Conservation (phyloP, 1,140 invertebrate genomes). For the Drosophila bipectinata region DNA sequence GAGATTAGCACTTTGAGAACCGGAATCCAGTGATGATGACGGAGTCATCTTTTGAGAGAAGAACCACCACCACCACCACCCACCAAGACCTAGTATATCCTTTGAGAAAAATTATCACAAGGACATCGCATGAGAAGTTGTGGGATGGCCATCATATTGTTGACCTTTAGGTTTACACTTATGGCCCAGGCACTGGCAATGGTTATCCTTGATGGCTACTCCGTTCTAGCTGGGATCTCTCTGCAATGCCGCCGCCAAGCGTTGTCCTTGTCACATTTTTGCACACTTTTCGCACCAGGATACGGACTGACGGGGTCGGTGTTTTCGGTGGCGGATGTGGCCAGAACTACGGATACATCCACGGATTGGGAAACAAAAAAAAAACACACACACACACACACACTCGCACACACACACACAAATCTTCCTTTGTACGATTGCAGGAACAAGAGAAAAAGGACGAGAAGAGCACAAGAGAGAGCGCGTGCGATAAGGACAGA, state of each 20-base stretch:
- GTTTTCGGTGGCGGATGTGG: not conserved
- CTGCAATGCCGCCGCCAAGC: not conserved
- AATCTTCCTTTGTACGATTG: not conserved
- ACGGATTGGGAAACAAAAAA: slow-evolving; percentile 62
- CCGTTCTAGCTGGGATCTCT: not conserved
- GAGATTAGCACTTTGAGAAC: not conserved
- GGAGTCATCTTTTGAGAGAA: no score
- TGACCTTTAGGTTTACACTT: not conserved
- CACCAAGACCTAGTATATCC: no score
- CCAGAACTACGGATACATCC: slow-evolving; percentile 67
- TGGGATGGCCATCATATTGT: no score
- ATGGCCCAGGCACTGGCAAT: not conserved
- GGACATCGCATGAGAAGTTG: no score
- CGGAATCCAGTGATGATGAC: not conserved
- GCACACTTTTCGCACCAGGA: slow-evolving; percentile 14
- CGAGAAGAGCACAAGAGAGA: slow-evolving; percentile 24
- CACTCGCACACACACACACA: not conserved
- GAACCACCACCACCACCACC: no score
- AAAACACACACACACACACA: not conserved
- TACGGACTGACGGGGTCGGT: not conserved
- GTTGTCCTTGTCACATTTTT: slow-evolving; percentile 21
- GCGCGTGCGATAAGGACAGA: not conserved
- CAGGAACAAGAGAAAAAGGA: slow-evolving; percentile 13
- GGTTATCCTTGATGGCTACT: no score
- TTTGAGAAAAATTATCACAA: no score